Conservation (phyloP, 2,113 vertebrate species). For the Aldabrachelys gigantea region DNA sequence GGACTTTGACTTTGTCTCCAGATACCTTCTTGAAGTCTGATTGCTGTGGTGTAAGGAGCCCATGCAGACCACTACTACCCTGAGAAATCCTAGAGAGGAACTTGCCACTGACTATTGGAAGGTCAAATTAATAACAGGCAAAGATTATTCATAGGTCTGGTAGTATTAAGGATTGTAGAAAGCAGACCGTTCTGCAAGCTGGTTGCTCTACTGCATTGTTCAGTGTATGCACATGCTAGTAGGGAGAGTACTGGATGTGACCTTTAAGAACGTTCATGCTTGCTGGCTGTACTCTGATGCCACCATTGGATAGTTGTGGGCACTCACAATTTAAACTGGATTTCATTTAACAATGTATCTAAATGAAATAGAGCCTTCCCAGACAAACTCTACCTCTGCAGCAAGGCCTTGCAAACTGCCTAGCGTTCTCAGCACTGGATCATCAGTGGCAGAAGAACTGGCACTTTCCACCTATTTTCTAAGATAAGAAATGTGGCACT, state of each 20-base stretch:
- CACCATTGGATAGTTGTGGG: not conserved
- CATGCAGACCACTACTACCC: not conserved
- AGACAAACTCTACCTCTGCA: not conserved
- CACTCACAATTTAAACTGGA: conserved; percentile 17
- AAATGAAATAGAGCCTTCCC: not conserved
- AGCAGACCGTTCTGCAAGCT: not conserved
- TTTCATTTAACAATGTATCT: not conserved
- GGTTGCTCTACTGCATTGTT: not conserved
- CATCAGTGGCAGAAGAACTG: not conserved
- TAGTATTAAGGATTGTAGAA: not conserved
- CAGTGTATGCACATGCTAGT: not conserved
- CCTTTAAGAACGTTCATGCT: not conserved
- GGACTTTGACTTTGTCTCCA: conserved; percentile 92
- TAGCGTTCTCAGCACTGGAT: not conserved
- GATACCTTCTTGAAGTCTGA: conserved; percentile 74
- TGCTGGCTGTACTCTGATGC: not conserved
- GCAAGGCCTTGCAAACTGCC: not conserved
- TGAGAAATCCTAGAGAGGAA: not conserved
- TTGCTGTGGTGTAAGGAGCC: not conserved
- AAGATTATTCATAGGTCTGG: not conserved
- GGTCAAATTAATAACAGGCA: not conserved
- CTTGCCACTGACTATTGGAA: conserved; percentile 4
- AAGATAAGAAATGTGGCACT: not conserved
- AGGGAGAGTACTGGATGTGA: not conserved
- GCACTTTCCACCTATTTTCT: not conserved